Conservation (phyloP, 2,888 invertebrate genomes). For the Dicranocentrus wangi region DNA sequence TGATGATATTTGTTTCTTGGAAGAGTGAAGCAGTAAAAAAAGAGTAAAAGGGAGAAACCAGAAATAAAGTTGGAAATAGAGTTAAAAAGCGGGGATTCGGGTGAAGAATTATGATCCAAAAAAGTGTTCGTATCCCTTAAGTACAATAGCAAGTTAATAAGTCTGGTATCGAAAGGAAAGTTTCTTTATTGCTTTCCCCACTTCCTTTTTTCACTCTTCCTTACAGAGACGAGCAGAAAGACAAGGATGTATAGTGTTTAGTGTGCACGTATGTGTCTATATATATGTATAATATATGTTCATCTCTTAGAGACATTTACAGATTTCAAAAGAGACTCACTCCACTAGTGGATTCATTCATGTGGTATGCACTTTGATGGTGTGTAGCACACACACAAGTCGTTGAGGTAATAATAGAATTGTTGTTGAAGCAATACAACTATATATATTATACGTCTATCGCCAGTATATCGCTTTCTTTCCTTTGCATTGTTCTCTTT, state of each 20-base stretch:
- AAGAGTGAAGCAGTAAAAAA: constrained; percentile 28
- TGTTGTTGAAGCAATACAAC: background rate
- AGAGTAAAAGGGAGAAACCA: constrained; percentile 39
- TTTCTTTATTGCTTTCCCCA: constrained; percentile 56
- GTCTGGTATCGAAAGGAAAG: constrained; percentile 59
- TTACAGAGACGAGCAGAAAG: background rate
- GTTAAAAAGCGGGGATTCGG: constrained; percentile 54
- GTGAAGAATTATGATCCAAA: constrained; percentile 47
- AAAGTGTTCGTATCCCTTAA: constrained; percentile 57
- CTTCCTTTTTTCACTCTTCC: constrained; percentile 12
- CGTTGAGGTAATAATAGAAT: background rate
- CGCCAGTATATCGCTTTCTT: background rate
- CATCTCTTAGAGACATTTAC: constrained; percentile 2
- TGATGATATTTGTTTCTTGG: constrained; percentile 18
- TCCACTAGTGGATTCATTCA: too few relatives aligned
- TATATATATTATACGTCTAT: background rate
- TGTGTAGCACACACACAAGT: background rate
- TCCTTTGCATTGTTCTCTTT: background rate
- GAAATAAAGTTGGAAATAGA: constrained; percentile 54
- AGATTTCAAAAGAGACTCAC: background rate
- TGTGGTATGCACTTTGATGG: background rate
- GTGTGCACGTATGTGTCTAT: too few relatives aligned
- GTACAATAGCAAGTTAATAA: constrained; percentile 60
- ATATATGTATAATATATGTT: background rate
- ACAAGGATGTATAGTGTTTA: background rate